These are phyloP conservation scores for Drosophila histrio DNA, from an alignment of 2,888 invertebrate genomes.

Conservation along the genomic window DNA sequence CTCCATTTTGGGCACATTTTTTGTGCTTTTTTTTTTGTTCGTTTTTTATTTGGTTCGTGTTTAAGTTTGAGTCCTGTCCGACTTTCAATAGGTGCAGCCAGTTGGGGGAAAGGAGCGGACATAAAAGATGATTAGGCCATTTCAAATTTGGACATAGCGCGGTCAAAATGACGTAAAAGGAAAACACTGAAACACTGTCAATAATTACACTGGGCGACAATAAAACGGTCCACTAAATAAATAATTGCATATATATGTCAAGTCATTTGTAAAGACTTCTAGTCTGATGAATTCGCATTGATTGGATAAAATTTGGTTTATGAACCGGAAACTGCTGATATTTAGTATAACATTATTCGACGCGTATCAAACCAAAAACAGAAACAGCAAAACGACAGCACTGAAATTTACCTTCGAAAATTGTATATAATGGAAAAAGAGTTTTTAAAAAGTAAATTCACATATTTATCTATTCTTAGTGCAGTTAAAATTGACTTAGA, in stretches of 20 bases:
- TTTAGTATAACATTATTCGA: conserved; percentile 1
- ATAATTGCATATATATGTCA: conserved; percentile 43
- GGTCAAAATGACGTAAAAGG: conserved; percentile 57
- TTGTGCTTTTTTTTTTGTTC: conserved; percentile 20
- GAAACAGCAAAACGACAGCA: neutral
- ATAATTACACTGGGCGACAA: conserved; percentile 67
- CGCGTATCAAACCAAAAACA: neutral
- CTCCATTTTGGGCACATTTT: conserved; percentile 30
- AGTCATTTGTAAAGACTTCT: conserved; percentile 23
- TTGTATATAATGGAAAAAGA: neutral
- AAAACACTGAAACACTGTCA: conserved; percentile 45
- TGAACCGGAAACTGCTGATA: conserved; percentile 31
- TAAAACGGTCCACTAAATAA: conserved; percentile 58
- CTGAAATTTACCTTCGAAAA: neutral
- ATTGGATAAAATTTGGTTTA: conserved; percentile 26
- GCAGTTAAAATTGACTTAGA: too few species aligned
- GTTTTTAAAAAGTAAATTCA: neutral
- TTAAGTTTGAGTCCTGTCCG: conserved; percentile 43
- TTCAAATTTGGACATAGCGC: conserved; percentile 60
- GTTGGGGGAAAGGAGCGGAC: conserved; percentile 12
- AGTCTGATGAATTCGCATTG: conserved; percentile 20
- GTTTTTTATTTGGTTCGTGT: conserved; percentile 12
- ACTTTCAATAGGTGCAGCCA: conserved; percentile 69
- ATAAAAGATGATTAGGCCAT: conserved; percentile 76
- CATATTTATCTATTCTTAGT: neutral